phyloP scores from a whole-genome alignment of 37 sponge, comb jelly and placozoan species.

The Petrosia ficiformis region DNA sequence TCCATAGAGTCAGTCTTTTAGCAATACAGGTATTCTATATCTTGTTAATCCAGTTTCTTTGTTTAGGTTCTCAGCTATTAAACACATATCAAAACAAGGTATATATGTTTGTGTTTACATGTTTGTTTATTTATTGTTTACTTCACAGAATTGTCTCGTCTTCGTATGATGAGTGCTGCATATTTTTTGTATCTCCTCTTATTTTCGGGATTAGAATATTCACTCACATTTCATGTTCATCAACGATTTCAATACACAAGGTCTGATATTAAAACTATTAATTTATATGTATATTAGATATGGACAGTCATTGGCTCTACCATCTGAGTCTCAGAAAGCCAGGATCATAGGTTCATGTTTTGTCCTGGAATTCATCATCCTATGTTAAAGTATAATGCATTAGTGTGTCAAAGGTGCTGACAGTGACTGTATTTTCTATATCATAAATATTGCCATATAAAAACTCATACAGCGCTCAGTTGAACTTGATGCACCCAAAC shows the following conservation, averaged over 20 bases:
- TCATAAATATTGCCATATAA: too few species aligned
- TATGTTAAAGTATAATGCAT: too few species aligned
- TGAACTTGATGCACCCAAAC: too few species aligned
- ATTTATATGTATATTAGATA: not conserved
- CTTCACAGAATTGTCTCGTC: constrained; percentile 41
- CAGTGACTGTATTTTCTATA: too few species aligned
- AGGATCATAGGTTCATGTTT: too few species aligned
- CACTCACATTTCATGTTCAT: constrained; percentile 84
- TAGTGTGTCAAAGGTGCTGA: too few species aligned
- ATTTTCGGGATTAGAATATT: constrained; percentile 94
- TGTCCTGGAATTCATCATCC: too few species aligned
- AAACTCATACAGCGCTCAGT: too few species aligned
- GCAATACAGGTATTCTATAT: constrained; percentile 11
- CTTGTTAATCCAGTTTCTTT: constrained; percentile 86
- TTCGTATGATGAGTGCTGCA: constrained; percentile 50
- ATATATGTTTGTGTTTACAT: constrained; percentile 12
- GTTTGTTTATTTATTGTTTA: too few species aligned
- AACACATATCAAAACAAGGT: constrained; percentile 43
- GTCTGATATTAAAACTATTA: constrained; percentile 3
- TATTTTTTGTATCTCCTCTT: constrained; percentile 86
- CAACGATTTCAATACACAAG: constrained; percentile 80
- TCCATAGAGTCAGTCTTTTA: constrained; percentile 62
- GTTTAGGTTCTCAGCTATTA: constrained; percentile 69
- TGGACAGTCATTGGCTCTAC: too few species aligned
- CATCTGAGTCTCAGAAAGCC: too few species aligned